Base-by-base conservation (phyloP, 2,888 invertebrate genomes). In the Ennomos quercinarius region DNA sequence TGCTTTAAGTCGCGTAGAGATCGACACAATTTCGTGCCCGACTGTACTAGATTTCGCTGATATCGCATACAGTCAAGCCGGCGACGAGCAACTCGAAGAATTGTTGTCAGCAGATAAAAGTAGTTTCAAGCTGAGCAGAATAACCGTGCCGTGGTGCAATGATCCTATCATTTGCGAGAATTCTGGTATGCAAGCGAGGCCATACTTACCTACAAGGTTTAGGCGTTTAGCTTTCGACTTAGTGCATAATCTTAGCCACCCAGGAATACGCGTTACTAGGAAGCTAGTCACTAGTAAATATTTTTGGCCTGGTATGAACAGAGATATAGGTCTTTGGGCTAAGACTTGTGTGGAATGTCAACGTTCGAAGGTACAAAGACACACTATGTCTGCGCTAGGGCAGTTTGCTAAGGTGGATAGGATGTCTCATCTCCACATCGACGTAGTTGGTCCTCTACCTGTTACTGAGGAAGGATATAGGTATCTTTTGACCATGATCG, bases 291-390 rank as follows among this genome's bases (percentile, higher is more conserved):
- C 17, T 13, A n/a, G 12, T 12, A 54, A 41, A 42, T 54, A 41
- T 13, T 54, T 54, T 41, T 54, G 46, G 54, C 54, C 54, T 5
- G 34, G 35, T 8, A 54, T 54, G 54, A 54, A 54, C 13, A 38
- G 12, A 3, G 54, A 54, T 38, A 10, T 38, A 17, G 44, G 52
- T 2, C 0, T 27, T 3, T 52, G 52, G 46, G 11, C 56, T n/a
- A 56, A 48, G 13, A 8, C 12, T 2, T 42, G 42, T 13, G 2
- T 42, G 3, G 8, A 9, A 9, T 42, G 42, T 17, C 42, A 42
- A 13, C 42, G 42, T 13, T 4, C 17, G 2, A 42, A 42, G 10
- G 10, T 42, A 17, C 42, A 42, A 6, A 8, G 42, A 10, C 42
- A 42, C 5, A 38, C 37, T 38, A 38, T 38, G 37, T 38, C 37